phyloP scores from a whole-genome alignment of 2,797 vertebrate species.

The Darevskia nairensis region DNA sequence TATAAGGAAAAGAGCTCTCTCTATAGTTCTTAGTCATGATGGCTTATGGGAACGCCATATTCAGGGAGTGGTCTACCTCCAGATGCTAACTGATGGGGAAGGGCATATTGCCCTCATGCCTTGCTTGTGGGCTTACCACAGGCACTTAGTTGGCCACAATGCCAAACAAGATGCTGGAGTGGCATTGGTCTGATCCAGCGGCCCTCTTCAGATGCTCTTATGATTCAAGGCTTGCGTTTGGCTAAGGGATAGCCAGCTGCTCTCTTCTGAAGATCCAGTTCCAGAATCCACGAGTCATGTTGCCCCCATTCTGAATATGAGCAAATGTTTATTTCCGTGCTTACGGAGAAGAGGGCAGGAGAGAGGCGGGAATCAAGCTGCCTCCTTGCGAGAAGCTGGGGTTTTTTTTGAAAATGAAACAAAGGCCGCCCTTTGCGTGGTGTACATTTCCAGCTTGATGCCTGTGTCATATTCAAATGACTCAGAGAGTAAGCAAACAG shows the following conservation, averaged over 20 bases:
- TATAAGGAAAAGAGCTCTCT: background rate
- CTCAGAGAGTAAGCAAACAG: background rate
- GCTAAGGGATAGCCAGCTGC: background rate
- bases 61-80: background rate
- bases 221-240: background rate
- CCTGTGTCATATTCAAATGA: conserved; percentile 43
- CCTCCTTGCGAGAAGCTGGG: background rate
- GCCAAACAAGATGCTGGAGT: background rate
- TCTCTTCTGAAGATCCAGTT: background rate
- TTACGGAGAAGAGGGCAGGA: background rate
- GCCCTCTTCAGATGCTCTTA: background rate
- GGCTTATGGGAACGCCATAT: too few relatives aligned
- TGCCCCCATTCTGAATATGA: background rate
- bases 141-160: background rate
- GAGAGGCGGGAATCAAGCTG: background rate
- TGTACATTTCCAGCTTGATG: conserved; percentile 11
- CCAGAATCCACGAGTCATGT: background rate
- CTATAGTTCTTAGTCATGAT: background rate
- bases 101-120: background rate
- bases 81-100: background rate
- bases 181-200: background rate
- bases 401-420: background rate
- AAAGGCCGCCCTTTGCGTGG: background rate
- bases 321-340: background rate
- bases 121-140: background rate